Evolutionary conservation across 2,113 vertebrate species (phyloP), one percentile per base, ranked within the genome.

Genomic region (Irena cyanogastra): DNA sequence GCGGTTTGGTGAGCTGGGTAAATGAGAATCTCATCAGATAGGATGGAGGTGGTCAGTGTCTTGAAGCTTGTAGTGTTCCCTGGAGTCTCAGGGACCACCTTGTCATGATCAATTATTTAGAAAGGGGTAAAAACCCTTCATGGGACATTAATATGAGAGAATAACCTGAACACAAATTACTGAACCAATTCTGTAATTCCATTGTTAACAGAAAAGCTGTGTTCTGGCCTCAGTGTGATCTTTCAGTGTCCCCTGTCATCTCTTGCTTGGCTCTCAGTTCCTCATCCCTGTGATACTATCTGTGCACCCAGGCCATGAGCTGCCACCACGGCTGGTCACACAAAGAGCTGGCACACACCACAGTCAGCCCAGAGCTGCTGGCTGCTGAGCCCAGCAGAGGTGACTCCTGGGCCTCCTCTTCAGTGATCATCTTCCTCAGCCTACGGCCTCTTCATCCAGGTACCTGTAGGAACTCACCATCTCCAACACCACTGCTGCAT

Each of bases 311-410:
- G 15, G 28, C 54, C 65, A 42, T 5, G 70, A 49, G 68, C 50
- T 50, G 27, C 49, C 49, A n/a, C 79, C 52, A 2, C 0, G 0
- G 64, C 31, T 0, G 0, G 10, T 59, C 23, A 9, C 47, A 59
- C 10, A 2, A 47, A 6, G n/a, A 50, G 50, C n/a, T 2, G 15
- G 49, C 39, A 33, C 4, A 2, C 33, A 11, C 24, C 18, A 4
- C 0, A 1, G 8, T 23, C 52, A 42, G 19, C 31, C 44, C 39
- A 7, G 50, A 66, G 42, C 52, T 70, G 26, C 7, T 82, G 88
- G 18, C 65, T 59, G 30, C 77, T n/a, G 68, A 68, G 35, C 13
- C 42, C 74, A 28, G 47, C 37, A 44, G 31, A 75, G 28, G 9
- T 44, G 23, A 14, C 30, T 44, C 8, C 17, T 65, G 24, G 9